Evolutionary conservation across 30 jellyfish, hydroid and myxozoan genomes (phyloP), one percentile per base, ranked within the genome.

Genomic region (Mastigias papua): DNA sequence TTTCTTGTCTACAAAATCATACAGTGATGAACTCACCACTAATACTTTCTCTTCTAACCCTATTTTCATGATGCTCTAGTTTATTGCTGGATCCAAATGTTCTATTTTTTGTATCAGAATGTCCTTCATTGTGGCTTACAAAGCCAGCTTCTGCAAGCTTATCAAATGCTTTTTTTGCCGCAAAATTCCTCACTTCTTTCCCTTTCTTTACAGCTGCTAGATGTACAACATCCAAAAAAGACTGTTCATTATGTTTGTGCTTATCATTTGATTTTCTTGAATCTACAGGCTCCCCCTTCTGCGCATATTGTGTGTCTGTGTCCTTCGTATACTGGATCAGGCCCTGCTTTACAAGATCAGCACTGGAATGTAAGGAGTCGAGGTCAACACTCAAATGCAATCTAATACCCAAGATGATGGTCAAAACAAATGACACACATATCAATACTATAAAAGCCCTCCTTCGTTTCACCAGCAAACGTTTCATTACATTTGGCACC

Each of bases 401-500:
- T 27, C 50, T 51, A 46, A 75, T 37, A 26, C 86, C 86, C 15
- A 75, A 46, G 7, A 75, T n/a, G 34, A 75, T n/a, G 7, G 86
- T 23, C 73, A 75, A 31, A 16, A 32, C 62, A 35, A 75, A 75
- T 50, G 86, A 75, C 11, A 75, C 71, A 60, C 86, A 75, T 48
- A 75, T 75, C 11, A 75, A 66, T 23, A 75, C 20, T 15, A 75
- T 75, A 16, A 75, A 25, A 22, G 33, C 71, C 50, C 48, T 50
- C 26, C 71, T 75, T 35, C 69, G 34, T 27, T 66, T 64, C 27
- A 37, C 9, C 10, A 19, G 71, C 42, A 34, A 66, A 42, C 50
- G 34, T 50, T 20, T 48, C 86, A 75, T 75, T 5, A 50, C 71
- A 33, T 0, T 49, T 13, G 11, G 27, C 57, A 22, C 17, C 27